Percentiles rank a stretch among this genome's conserved stretches.
Evolutionary conservation across 2,888 invertebrate species (phyloP).

Genomic region (Platypus cylindrus): DNA sequence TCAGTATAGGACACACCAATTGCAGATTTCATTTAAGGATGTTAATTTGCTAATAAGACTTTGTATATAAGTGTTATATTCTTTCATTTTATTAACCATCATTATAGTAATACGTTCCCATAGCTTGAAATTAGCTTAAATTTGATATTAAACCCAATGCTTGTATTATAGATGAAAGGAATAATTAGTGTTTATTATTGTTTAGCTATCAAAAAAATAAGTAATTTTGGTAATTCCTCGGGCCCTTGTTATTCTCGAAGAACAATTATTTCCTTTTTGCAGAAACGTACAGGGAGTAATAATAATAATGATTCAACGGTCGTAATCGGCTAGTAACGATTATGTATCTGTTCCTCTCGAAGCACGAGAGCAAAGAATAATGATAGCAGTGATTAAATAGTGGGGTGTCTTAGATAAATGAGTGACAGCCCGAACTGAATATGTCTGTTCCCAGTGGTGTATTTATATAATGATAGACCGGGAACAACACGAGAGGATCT

Average conservation of each 20-base stretch:
- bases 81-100: too few species aligned
- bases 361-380: slow-evolving; percentile 27
- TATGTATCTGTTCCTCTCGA: slow-evolving; percentile 22
- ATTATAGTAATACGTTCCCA: too few species aligned
- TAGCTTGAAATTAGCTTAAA: too few species aligned
- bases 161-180: too few species aligned
- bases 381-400: slow-evolving; percentile 35
- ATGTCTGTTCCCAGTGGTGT: slow-evolving; percentile 33
- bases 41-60: too few species aligned
- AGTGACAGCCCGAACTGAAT: slow-evolving; percentile 32
- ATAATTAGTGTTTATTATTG: too few species aligned
- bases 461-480: slow-evolving; percentile 36
- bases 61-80: too few species aligned
- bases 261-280: slow-evolving; percentile 13
- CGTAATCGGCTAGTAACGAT: slow-evolving; percentile 25
- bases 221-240: slow-evolving; percentile 4
- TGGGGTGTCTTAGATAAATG: slow-evolving; percentile 36
- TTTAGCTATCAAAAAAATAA: slow-evolving; percentile 3
- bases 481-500: slow-evolving; percentile 25
- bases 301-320: slow-evolving; percentile 21
- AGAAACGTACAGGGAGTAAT: slow-evolving; percentile 19
- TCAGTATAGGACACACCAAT: too few species aligned
- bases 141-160: too few species aligned
- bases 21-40: too few species aligned
- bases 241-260: slow-evolving; percentile 4